Conservation (phyloP, 2,113 vertebrate genomes). For the Damaliscus lunatus region DNA sequence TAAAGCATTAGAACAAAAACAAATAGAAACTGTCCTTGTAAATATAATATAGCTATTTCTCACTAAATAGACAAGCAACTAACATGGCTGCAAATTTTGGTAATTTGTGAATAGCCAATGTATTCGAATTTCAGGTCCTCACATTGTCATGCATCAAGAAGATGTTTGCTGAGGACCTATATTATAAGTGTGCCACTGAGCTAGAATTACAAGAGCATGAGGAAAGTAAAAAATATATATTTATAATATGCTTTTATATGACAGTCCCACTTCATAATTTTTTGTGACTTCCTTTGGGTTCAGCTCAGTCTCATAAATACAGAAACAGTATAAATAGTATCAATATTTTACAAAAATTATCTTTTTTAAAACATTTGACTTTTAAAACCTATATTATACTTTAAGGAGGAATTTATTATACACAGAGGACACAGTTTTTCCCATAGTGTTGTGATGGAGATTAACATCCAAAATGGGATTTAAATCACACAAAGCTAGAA, state of each 20-base stretch:
- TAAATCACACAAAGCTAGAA: not conserved
- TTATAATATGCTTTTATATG: not conserved
- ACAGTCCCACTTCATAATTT: not conserved
- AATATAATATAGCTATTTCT: not conserved
- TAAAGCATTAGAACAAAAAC: not conserved
- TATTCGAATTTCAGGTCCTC: not conserved
- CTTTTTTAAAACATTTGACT: constrained; percentile 1
- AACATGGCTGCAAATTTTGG: not conserved
- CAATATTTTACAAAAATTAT: not conserved
- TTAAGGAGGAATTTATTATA: not conserved
- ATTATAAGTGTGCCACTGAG: not conserved
- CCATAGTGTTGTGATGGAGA: not conserved
- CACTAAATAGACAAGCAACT: not conserved
- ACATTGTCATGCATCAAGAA: not conserved
- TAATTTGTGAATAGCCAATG: not conserved
- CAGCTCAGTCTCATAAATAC: not conserved
- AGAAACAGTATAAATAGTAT: not conserved
- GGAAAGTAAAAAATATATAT: not conserved
- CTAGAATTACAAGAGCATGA: not conserved
- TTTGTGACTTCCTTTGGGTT: not conserved
- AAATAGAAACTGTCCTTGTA: not conserved
- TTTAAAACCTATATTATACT: not conserved
- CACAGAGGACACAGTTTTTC: not conserved
- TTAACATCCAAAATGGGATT: not conserved
- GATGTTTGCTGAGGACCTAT: not conserved